These are phyloP conservation scores for Drosophila macrospina DNA, from an alignment of 2,888 invertebrate species.

Conservation along the genomic window DNA sequence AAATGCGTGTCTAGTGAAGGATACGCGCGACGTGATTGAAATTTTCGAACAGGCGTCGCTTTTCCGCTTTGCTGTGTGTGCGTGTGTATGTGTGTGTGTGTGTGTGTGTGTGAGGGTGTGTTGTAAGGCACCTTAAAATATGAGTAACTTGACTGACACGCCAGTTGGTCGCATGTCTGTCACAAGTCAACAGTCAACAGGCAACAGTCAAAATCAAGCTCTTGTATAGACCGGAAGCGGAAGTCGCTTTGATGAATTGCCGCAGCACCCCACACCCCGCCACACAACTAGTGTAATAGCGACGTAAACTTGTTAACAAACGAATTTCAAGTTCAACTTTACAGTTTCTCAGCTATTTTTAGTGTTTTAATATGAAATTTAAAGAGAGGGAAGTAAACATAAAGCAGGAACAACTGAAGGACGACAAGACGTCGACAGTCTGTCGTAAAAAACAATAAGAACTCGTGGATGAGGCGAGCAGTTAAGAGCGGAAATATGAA, in stretches of 20 bases:
- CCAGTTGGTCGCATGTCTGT: conserved; percentile 62
- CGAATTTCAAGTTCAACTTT: conserved; percentile 40
- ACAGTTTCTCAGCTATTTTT: conserved; percentile 19
- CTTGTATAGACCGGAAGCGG: conserved; percentile 72
- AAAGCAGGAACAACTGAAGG: conserved; percentile 40
- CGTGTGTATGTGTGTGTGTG: conserved; percentile 15
- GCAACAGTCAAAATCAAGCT: conserved; percentile 56
- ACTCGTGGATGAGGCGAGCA: neutral
- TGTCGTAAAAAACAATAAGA: conserved; percentile 17
- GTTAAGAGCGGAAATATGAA: conserved; percentile 53
- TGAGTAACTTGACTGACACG: conserved; percentile 60
- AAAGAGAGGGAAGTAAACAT: conserved; percentile 4
- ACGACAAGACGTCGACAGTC: conserved; percentile 5
- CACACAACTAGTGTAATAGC: neutral
- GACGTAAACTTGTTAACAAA: conserved; percentile 1
- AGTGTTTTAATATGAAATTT: conserved; percentile 16
- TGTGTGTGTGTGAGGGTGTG: conserved; percentile 6
- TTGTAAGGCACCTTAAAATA: conserved; percentile 52
- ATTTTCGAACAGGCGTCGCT: conserved; percentile 64
- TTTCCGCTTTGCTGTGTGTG: conserved; percentile 17
- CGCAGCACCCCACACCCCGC: neutral
- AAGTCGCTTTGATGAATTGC: conserved; percentile 76
- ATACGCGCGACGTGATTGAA: conserved; percentile 77
- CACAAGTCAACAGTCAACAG: conserved; percentile 22
- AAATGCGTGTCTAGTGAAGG: conserved; percentile 79